Evolutionary conservation across 2,888 invertebrate species (phyloP).

Genomic region (Trypoxylon attenuatum): DNA sequence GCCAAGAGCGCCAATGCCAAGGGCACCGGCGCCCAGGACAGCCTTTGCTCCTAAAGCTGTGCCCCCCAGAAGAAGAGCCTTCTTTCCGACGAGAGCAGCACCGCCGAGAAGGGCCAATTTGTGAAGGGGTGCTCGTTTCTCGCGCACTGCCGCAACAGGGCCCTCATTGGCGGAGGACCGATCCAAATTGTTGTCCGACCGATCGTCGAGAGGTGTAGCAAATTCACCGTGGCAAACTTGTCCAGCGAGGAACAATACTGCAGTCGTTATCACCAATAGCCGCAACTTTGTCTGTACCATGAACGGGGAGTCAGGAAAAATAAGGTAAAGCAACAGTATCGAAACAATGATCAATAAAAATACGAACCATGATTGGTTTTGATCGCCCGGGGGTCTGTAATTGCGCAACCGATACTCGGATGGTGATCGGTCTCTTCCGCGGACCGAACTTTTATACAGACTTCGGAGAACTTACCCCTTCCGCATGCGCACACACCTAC

Average conservation of each 20-base stretch:
- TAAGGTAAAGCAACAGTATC: neutral
- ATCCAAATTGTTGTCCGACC: neutral
- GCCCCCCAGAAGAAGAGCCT: slow-evolving; percentile 53
- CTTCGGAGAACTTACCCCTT: too few species aligned
- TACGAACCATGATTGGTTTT: too few species aligned
- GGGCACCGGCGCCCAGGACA: slow-evolving; percentile 47
- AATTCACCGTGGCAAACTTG: neutral
- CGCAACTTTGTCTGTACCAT: neutral
- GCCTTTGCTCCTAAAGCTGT: slow-evolving; percentile 45
- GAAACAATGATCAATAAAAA: too few species aligned
- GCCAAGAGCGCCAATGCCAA: slow-evolving; percentile 52
- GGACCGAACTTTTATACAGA: too few species aligned
- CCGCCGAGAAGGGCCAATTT: slow-evolving; percentile 56
- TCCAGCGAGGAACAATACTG: neutral
- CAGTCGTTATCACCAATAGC: neutral
- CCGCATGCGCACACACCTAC: too few species aligned
- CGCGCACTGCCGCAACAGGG: slow-evolving; percentile 22
- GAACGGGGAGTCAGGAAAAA: neutral
- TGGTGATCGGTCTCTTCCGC: too few species aligned
- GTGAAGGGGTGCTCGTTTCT: slow-evolving; percentile 53
- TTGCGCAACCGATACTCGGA: too few species aligned
- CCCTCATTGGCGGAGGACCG: neutral
- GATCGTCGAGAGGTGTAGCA: neutral
- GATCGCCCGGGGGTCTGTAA: too few species aligned
- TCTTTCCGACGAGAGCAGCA: slow-evolving; percentile 49